Conservation (phyloP, 2,113 vertebrate species). For the Embiotoca jacksoni region DNA sequence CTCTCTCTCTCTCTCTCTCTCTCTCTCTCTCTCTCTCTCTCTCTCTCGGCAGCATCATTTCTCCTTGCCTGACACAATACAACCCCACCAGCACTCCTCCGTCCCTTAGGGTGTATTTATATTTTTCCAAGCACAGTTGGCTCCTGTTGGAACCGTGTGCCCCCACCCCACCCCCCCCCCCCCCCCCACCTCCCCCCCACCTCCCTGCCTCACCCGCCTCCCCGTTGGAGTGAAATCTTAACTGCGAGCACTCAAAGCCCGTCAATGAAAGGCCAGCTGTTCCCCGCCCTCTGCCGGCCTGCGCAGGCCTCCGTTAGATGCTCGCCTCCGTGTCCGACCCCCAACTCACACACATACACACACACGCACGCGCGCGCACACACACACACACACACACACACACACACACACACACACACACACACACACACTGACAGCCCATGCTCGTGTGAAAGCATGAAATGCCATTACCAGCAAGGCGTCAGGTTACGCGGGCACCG, state of each 20-base stretch:
- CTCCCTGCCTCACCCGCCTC: conserved; percentile 18
- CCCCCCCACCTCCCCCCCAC: conserved; percentile 27
- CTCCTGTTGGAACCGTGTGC: conserved; percentile 60
- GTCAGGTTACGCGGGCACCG: conserved; percentile 79
- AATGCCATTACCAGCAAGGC: conserved; percentile 72
- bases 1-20: conserved; percentile 6
- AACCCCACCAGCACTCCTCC: conserved; percentile 20
- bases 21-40: no score
- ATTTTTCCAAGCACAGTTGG: conserved; percentile 56
- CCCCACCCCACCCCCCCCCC: conserved; percentile 7
- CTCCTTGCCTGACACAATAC: conserved; percentile 28
- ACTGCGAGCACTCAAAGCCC: conserved; percentile 77
- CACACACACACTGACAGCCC: conserved; percentile 29
- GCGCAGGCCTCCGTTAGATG: conserved; percentile 64
- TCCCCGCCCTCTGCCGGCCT: conserved; percentile 66
- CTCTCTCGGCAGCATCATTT: conserved; percentile 25
- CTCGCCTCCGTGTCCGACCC: conserved; percentile 20
- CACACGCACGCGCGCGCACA: not conserved
- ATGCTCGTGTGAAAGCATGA: conserved; percentile 73
- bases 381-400: conserved; percentile 15
- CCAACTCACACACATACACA: conserved; percentile 11
- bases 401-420: conserved; percentile 25
- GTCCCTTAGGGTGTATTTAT: conserved; percentile 29
- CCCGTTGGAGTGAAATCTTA: conserved; percentile 74
- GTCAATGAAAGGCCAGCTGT: conserved; percentile 86